Conservation (phyloP, 1,140 invertebrate genomes). For the Drosophila rhopaloa region DNA sequence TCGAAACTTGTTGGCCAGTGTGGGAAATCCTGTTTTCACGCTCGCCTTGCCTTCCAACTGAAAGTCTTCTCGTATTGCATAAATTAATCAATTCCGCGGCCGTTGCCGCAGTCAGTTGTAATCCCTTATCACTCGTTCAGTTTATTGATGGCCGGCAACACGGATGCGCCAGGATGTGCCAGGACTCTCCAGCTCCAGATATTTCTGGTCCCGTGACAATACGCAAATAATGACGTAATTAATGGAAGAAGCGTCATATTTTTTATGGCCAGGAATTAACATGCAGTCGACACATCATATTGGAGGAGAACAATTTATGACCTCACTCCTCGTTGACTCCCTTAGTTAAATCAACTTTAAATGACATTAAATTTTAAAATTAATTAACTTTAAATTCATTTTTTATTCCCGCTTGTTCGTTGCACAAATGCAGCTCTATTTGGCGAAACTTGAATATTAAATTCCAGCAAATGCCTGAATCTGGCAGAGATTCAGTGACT, state of each 20-base stretch:
- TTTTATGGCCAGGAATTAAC: conserved; percentile 66
- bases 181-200: conserved; percentile 23
- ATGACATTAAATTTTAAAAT: conserved; percentile 65
- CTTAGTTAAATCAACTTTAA: conserved; percentile 57
- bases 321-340: conserved; percentile 6
- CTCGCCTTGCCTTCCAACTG: conserved; percentile 11
- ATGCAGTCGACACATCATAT: conserved; percentile 51
- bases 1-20: conserved; percentile 43
- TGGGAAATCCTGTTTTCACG: conserved; percentile 16
- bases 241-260: conserved; percentile 64
- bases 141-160: conserved; percentile 67
- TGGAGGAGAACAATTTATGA: conserved; percentile 22
- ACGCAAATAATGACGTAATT: conserved; percentile 77
- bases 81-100: conserved; percentile 73
- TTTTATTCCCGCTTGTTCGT: conserved; percentile 9
- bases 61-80: conserved; percentile 69
- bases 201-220: conserved; percentile 47
- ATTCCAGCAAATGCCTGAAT: conserved; percentile 13
- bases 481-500: conserved; percentile 22
- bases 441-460: conserved; percentile 31
- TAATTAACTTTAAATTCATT: conserved; percentile 56
- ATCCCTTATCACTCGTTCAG: conserved; percentile 72
- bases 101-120: conserved; percentile 42
- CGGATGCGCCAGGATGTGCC: conserved; percentile 7
- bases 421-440: conserved; percentile 15